Percentiles rank a stretch among this genome's conserved stretches.
phyloP scores from a whole-genome alignment of 2,113 vertebrate genomes.

The Cyanoliseus patagonus region DNA sequence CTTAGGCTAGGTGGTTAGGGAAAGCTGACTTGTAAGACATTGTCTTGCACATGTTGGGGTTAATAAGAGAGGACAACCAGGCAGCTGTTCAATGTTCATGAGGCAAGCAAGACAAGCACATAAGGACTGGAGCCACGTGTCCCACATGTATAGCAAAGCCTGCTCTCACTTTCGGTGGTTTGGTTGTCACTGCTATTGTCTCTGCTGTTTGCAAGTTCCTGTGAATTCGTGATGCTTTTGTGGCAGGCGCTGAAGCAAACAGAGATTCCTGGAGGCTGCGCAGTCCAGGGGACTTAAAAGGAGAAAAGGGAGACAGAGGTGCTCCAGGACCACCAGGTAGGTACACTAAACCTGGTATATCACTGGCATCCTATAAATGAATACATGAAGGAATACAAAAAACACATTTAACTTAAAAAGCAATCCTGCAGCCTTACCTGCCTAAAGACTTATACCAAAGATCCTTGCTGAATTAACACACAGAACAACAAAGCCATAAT shows the following conservation, averaged over 20 bases:
- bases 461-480: not conserved
- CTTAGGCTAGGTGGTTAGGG: not conserved
- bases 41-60: not conserved
- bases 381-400: not conserved
- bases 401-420: not conserved
- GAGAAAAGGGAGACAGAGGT: constrained; percentile 90
- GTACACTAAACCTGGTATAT: constrained; percentile 59
- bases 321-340: constrained; percentile 83
- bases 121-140: not conserved
- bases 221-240: constrained; percentile 4
- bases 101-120: not conserved
- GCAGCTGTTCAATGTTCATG: not conserved
- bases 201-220: not conserved
- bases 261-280: constrained; percentile 68
- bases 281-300: constrained; percentile 73
- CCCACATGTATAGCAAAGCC: not conserved
- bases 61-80: not conserved
- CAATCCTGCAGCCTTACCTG: not conserved
- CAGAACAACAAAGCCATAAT: not conserved
- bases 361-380: not conserved
- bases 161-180: not conserved
- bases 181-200: not conserved
- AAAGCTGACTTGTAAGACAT: not conserved
- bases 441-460: not conserved
- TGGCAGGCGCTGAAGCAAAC: constrained; percentile 69